These are phyloP conservation scores for Cervus canadensis DNA, from an alignment of 2,113 vertebrate genomes.

Conservation along the genomic window DNA sequence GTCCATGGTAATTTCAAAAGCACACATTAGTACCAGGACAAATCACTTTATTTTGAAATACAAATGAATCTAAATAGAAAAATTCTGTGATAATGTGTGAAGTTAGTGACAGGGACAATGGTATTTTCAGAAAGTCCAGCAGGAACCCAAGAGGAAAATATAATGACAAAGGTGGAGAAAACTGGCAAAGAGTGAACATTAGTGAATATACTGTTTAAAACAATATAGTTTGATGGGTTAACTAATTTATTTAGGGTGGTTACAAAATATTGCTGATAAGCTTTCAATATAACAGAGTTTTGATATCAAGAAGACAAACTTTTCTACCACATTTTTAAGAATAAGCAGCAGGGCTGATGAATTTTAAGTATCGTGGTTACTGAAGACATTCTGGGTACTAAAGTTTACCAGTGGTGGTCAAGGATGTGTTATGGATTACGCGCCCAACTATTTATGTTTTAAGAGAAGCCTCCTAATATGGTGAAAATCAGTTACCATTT, in stretches of 20 bases:
- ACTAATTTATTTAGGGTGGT: neutral
- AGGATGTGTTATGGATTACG: neutral
- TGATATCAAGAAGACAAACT: neutral
- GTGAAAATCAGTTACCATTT: neutral
- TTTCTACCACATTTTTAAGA: slow-evolving; percentile 29
- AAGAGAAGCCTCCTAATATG: neutral
- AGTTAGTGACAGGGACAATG: neutral
- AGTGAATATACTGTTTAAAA: slow-evolving; percentile 22
- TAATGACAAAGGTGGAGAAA: neutral
- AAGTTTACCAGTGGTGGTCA: neutral
- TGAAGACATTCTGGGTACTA: neutral
- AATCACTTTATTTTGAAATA: slow-evolving; percentile 47
- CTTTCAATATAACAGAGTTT: neutral
- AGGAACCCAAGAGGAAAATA: slow-evolving; percentile 13
- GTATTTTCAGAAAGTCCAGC: neutral
- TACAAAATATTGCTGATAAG: slow-evolving; percentile 15
- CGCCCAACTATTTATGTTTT: neutral
- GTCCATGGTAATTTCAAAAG: slow-evolving; percentile 8
- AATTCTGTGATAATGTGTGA: neutral
- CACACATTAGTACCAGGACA: neutral
- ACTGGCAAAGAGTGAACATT: neutral
- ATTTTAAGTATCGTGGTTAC: neutral
- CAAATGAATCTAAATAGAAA: slow-evolving; percentile 16
- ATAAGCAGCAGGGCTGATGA: neutral
- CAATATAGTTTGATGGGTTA: neutral